Base-by-base conservation (phyloP, 2,797 vertebrate genomes). In the Platyrinchus mystaceus region DNA sequence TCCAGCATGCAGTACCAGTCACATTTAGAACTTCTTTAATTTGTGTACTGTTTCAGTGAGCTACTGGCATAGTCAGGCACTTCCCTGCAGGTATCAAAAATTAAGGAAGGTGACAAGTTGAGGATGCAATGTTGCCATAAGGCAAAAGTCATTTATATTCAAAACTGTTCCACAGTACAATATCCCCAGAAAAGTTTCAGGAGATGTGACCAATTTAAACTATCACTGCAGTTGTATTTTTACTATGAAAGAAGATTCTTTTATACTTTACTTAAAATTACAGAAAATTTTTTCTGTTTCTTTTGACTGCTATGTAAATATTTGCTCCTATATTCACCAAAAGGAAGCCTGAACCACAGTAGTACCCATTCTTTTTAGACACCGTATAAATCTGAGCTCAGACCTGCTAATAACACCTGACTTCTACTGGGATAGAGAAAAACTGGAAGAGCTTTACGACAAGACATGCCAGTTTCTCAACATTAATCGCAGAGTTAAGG, bases 351-450 rank as follows among this genome's bases (percentile, higher is more conserved):
- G 44, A 91, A 84, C 53, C 82, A 82, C 52, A 64, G 12, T 73
- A 70, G 26, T 94, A 70, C 20, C 47, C 14, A 2, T 94, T 95
- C 53, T 93, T 94, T 95, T 96, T 92, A 98, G 99, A 95, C 99
- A 99, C 94, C 98, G 98, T 84, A 99, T 99, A 97, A 99, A 99
- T 97, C 97, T 99, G 97, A 99, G 99, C 90, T 99, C 99, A 10
- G 99, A 99, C 96, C 98, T 99, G 66, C 98, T 99, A 56, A 98
- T 99, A 95, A 99, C 99, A 18, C 99, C 99, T 2, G 99, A 99
- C 93, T 99, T 99, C 98, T 99, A 99, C 97, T 99, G 99, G 99
- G 99, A 99, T 84, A 94, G 99, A 98, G 99, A 99, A 96, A 98
- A 99, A 96, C 98, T 99, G 87, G 99, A 99, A 94, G 99, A 98